Conservation (phyloP, 30 jellyfish, hydroid and myxozoan genomes). For the Aurelia sp. region DNA sequence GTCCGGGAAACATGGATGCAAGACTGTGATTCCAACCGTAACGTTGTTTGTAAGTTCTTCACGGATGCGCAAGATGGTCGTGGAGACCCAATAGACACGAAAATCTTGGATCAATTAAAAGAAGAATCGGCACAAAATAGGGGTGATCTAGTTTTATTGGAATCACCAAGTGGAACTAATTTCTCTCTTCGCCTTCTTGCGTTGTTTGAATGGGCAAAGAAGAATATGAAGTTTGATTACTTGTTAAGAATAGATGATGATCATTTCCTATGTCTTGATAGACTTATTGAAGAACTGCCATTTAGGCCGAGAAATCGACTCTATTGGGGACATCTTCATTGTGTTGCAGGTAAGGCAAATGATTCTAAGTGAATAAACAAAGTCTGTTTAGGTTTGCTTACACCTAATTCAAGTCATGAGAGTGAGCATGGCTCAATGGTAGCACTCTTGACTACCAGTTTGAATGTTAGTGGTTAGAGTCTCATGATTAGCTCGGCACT, state of each 20-base stretch:
- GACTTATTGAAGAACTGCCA: slow-evolving; percentile 78
- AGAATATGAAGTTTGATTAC: slow-evolving; percentile 59
- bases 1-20: slow-evolving; percentile 87
- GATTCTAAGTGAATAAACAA: no score
- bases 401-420: no score
- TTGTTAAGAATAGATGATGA: slow-evolving; percentile 85
- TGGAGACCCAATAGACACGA: slow-evolving; percentile 66
- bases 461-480: no score
- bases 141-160: slow-evolving; percentile 71
- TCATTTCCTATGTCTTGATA: slow-evolving; percentile 76
- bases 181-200: slow-evolving; percentile 82
- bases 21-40: slow-evolving; percentile 58
- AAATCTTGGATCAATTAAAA: slow-evolving; percentile 10
- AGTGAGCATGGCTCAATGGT: no score
- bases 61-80: slow-evolving; percentile 70
- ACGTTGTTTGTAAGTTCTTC: slow-evolving; percentile 74
- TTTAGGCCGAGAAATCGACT: slow-evolving; percentile 77
- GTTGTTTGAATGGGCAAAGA: slow-evolving; percentile 80
- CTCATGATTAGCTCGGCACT: no score
- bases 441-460: no score
- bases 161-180: slow-evolving; percentile 79
- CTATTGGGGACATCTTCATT: slow-evolving; percentile 89
- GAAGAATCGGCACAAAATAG: slow-evolving; percentile 62
- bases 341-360: slow-evolving; percentile 57
- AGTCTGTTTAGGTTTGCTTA: no score